A percentile compares a stretch with the other conserved stretches of the same genome.
Conservation (phyloP, 2,888 invertebrate species). For the Coleophora deauratella region DNA sequence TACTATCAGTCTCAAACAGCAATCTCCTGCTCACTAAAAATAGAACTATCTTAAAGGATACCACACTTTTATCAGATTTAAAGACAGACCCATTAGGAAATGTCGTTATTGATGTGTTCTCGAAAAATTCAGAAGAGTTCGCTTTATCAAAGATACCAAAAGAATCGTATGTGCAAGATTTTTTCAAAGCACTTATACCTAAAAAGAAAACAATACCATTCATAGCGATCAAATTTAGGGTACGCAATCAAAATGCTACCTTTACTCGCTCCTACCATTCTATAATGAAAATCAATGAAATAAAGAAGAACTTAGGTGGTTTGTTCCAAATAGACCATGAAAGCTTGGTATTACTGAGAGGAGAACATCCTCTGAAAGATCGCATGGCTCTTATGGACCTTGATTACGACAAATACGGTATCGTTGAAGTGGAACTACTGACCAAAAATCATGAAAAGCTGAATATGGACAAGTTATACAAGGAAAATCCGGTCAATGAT, state of each 20-base stretch:
- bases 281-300: conserved; percentile 68
- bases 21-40: conserved; percentile 57
- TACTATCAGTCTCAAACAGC: conserved; percentile 48
- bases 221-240: conserved; percentile 59
- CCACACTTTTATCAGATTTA: conserved; percentile 45
- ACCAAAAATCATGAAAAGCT: conserved; percentile 54
- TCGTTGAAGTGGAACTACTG: conserved; percentile 56
- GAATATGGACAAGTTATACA: conserved; percentile 57
- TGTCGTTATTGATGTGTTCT: conserved; percentile 56
- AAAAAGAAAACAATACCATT: conserved; percentile 58
- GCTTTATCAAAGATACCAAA: conserved; percentile 52
- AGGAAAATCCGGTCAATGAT: conserved; percentile 55
- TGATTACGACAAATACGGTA: conserved; percentile 65
- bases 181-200: conserved; percentile 48
- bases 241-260: conserved; percentile 48
- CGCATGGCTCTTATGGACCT: conserved; percentile 56
- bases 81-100: conserved; percentile 55
- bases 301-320: conserved; percentile 75
- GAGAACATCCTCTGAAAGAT: conserved; percentile 52
- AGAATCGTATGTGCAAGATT: conserved; percentile 56
- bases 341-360: conserved; percentile 63
- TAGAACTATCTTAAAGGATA: conserved; percentile 57
- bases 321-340: conserved; percentile 71
- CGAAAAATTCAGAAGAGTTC: conserved; percentile 56
- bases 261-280: conserved; percentile 72